phyloP scores from a whole-genome alignment of 2,113 vertebrate genomes.

The Xenopus borealis region DNA sequence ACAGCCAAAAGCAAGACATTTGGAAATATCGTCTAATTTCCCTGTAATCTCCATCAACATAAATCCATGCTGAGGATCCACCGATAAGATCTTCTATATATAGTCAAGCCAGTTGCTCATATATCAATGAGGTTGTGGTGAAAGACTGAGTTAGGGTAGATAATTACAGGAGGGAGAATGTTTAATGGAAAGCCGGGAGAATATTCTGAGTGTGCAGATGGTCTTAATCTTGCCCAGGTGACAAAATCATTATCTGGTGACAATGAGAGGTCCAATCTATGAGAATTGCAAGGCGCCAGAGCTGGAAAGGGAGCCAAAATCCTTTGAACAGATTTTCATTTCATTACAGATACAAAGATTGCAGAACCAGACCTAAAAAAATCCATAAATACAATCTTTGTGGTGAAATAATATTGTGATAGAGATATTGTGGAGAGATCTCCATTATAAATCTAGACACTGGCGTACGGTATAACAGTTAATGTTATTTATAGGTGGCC shows the following conservation, averaged over 20 bases:
- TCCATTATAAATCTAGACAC: too few relatives aligned
- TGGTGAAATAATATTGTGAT: background rate
- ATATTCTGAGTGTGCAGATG: constrained; percentile 22
- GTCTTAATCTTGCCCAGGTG: constrained; percentile 19
- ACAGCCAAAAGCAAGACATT: background rate
- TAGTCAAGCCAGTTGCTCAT: background rate
- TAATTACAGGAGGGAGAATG: constrained; percentile 11
- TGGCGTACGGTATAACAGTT: too few relatives aligned
- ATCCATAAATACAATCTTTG: constrained; percentile 24
- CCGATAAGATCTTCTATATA: constrained; percentile 12
- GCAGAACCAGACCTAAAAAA: constrained; percentile 5
- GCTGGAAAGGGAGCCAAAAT: constrained; percentile 17
- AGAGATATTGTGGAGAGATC: too few relatives aligned
- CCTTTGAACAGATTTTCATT: constrained; percentile 34
- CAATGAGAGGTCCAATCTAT: constrained; percentile 32
- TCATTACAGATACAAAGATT: constrained; percentile 24
- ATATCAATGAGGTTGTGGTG: constrained; percentile 11
- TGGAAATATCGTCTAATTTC: constrained; percentile 25
- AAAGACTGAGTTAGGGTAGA: background rate
- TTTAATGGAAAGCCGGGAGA: constrained; percentile 19
- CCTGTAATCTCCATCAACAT: constrained; percentile 14
- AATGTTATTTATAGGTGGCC: too few relatives aligned
- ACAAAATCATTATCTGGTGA: constrained; percentile 38
- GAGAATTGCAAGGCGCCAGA: constrained; percentile 21
- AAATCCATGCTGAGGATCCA: background rate